phyloP scores from a whole-genome alignment of 2,797 vertebrate species.

The Oophaga sylvatica region DNA sequence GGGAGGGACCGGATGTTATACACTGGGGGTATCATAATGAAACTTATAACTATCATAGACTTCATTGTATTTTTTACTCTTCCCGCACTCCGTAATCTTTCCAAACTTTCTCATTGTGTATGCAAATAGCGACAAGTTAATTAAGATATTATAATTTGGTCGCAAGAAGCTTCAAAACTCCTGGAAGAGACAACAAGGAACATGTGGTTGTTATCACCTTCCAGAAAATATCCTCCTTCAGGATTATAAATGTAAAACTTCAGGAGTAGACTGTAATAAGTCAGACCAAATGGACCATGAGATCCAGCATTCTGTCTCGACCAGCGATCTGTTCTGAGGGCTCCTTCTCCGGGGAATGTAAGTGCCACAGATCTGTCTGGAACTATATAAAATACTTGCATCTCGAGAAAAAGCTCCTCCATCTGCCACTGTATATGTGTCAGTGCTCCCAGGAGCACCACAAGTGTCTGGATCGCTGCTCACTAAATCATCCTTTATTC shows the following conservation, averaged over 20 bases:
- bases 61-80: background rate
- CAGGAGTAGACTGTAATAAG: conserved; percentile 32
- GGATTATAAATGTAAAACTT: conserved; percentile 22
- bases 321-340: conserved; percentile 14
- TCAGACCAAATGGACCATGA: conserved; percentile 38
- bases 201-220: conserved; percentile 48
- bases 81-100: background rate
- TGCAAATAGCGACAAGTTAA: background rate
- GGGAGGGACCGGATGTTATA: no score
- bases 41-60: background rate
- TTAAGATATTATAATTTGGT: background rate
- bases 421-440: conserved; percentile 39
- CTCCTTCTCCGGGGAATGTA: conserved; percentile 15
- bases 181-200: conserved; percentile 3
- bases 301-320: conserved; percentile 8
- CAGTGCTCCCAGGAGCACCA: conserved; percentile 1
- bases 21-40: no score
- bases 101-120: background rate
- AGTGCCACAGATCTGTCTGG: conserved; percentile 37
- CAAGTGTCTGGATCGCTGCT: conserved; percentile 8
- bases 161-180: background rate
- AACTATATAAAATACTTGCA: conserved; percentile 23
- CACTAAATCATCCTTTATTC: conserved; percentile 26
- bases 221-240: conserved; percentile 29
- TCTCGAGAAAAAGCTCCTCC: conserved; percentile 16